Percentiles rank a stretch among this genome's conserved stretches.
Evolutionary conservation across 2,113 vertebrate species (phyloP).

Genomic region (Paedocypris sp.): DNA sequence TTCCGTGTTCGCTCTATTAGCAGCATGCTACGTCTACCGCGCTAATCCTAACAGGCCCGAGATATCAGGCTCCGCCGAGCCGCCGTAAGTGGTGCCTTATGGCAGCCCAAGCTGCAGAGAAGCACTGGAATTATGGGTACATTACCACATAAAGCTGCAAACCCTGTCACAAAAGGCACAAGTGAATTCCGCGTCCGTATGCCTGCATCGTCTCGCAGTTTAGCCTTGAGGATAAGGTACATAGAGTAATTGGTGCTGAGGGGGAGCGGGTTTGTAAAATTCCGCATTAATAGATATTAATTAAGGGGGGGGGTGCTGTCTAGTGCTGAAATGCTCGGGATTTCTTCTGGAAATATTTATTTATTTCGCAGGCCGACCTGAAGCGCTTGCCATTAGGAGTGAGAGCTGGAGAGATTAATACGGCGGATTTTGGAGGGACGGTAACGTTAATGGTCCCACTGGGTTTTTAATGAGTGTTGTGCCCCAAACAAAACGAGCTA

Average conservation of each 20-base stretch:
- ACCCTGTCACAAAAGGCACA: constrained; percentile 38
- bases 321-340: constrained; percentile 24
- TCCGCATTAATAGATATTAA: constrained; percentile 16
- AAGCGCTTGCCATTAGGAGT: constrained; percentile 61
- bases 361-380: constrained; percentile 52
- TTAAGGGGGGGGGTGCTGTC: constrained; percentile 9
- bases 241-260: constrained; percentile 41
- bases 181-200: constrained; percentile 42
- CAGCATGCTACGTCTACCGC: constrained; percentile 60
- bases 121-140: constrained; percentile 56
- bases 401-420: constrained; percentile 59
- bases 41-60: constrained; percentile 61
- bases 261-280: constrained; percentile 14
- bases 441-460: constrained; percentile 70
- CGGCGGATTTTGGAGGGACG: constrained; percentile 63
- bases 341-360: constrained; percentile 49
- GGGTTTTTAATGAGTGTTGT: constrained; percentile 72
- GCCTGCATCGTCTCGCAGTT: constrained; percentile 43
- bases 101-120: constrained; percentile 49
- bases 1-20: constrained; percentile 56
- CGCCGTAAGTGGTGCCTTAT: constrained; percentile 55
- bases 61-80: constrained; percentile 50
- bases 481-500: constrained; percentile 74
- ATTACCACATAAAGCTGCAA: constrained; percentile 56
- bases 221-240: constrained; percentile 41